Percentiles rank a stretch among this genome's conserved stretches.
phyloP scores from a whole-genome alignment of 2,888 invertebrate species.

The Drosophila seclusa region DNA sequence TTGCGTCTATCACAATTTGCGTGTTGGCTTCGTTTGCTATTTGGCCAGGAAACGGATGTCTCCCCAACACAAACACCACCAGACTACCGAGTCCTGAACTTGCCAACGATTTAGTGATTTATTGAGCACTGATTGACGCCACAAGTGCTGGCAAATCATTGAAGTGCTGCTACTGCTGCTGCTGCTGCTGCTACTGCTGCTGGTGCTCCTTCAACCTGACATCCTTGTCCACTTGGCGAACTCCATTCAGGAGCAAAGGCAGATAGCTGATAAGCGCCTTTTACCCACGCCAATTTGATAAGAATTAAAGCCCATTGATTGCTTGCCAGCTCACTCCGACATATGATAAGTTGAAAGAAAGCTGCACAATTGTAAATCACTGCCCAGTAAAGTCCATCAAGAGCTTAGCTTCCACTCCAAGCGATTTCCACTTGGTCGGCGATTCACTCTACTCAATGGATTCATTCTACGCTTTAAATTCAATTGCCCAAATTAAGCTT shows the following conservation, averaged over 20 bases:
- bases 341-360: conserved; percentile 41
- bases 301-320: conserved; percentile 61
- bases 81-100: conserved; percentile 30
- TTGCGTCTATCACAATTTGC: conserved; percentile 60
- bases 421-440: conserved; percentile 12
- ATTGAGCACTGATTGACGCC: conserved; percentile 67
- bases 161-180: conserved; percentile 27
- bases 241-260: conserved; percentile 19
- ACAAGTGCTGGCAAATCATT: conserved; percentile 63
- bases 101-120: conserved; percentile 60
- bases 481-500: conserved; percentile 28
- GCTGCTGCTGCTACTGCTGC: neutral
- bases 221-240: conserved; percentile 2
- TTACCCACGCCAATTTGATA: conserved; percentile 60
- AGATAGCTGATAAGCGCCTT: conserved; percentile 66
- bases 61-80: conserved; percentile 35
- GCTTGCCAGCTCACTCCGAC: conserved; percentile 38
- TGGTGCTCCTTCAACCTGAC: conserved; percentile 18
- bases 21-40: conserved; percentile 52
- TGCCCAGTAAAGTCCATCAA: conserved; percentile 61
- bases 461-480: conserved; percentile 47
- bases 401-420: conserved; percentile 42
- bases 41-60: conserved; percentile 67
- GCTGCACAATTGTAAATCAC: conserved; percentile 64
- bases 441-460: conserved; percentile 6